Percentiles rank a stretch among this genome's conserved stretches.
phyloP scores from a whole-genome alignment of 2,113 vertebrate genomes.

The Ammodytes marinus region DNA sequence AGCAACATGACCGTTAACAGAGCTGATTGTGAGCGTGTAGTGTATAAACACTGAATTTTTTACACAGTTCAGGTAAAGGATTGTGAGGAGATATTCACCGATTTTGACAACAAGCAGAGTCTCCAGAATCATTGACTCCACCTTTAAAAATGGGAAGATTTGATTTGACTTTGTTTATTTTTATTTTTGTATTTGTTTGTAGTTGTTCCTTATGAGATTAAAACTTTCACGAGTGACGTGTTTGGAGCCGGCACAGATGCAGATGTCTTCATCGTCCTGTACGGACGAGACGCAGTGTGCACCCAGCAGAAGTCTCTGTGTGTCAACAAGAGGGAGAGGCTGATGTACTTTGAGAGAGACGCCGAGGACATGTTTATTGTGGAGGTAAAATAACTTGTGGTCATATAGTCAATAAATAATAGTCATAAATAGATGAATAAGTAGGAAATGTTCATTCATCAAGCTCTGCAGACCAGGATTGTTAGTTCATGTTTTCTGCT shows the following conservation, averaged over 20 bases:
- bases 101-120: too few relatives aligned
- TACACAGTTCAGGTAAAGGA: too few relatives aligned
- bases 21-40: too few relatives aligned
- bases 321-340: slow-evolving; percentile 95
- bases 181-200: slow-evolving; percentile 29
- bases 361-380: slow-evolving; percentile 96
- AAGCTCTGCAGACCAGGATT: neutral
- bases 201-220: slow-evolving; percentile 98
- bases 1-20: too few relatives aligned
- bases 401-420: too few relatives aligned
- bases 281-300: slow-evolving; percentile 89
- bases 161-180: neutral
- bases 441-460: neutral
- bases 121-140: too few relatives aligned
- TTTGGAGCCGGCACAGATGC: slow-evolving; percentile 95
- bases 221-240: slow-evolving; percentile 90
- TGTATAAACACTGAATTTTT: too few relatives aligned
- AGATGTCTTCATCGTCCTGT: slow-evolving; percentile 93
- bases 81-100: too few relatives aligned
- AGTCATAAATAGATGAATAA: neutral
- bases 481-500: neutral
- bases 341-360: slow-evolving; percentile 93
- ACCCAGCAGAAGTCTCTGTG: slow-evolving; percentile 92
- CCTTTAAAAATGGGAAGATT: neutral
- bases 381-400: slow-evolving; percentile 82